Evolutionary conservation across 2,113 vertebrate genomes (phyloP).

Genomic region (Spilogale gracilis): DNA sequence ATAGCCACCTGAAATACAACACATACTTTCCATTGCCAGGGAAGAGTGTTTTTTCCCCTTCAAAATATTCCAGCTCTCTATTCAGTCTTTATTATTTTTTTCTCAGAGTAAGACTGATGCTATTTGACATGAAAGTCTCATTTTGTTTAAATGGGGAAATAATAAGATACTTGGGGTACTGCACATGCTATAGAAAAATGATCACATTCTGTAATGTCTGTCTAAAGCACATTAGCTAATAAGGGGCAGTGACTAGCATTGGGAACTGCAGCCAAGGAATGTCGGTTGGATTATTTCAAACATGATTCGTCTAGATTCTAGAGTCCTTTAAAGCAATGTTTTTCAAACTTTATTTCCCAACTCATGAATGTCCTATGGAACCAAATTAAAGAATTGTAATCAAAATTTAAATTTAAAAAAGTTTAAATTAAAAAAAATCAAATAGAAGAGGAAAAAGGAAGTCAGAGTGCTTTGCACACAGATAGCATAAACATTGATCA

Average conservation of each 20-base stretch:
- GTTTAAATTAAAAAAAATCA: not conserved
- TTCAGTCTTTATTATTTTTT: not conserved
- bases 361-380: not conserved
- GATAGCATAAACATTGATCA: not conserved
- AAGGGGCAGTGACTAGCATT: not conserved
- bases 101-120: not conserved
- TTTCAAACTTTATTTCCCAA: not conserved
- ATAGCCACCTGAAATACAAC: not conserved
- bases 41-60: not conserved
- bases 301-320: not conserved
- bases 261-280: not conserved
- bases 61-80: not conserved
- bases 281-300: not conserved
- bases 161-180: not conserved
- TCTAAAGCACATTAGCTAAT: not conserved
- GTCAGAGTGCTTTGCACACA: not conserved
- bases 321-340: not conserved
- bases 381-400: not conserved
- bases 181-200: not conserved
- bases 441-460: not conserved
- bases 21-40: rapidly evolving
- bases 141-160: not conserved
- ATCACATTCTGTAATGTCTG: not conserved
- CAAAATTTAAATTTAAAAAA: not conserved
- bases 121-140: not conserved